phyloP scores from a whole-genome alignment of 2,888 invertebrate genomes.

The Brachylomia viminalis region DNA sequence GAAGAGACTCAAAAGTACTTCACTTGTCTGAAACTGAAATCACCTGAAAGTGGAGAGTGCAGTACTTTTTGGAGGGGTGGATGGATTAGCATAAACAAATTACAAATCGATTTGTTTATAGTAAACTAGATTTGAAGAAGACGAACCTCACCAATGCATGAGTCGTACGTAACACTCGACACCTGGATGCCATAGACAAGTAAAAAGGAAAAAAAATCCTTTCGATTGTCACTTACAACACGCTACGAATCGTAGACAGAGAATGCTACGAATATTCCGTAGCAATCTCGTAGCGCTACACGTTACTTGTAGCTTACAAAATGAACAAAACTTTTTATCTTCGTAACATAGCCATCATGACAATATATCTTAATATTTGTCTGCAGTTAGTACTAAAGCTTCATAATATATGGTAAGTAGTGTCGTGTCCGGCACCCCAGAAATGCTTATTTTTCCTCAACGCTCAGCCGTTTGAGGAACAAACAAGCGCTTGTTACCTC shows the following conservation, averaged over 20 bases:
- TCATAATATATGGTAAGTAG: slow-evolving; percentile 44
- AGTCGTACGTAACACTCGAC: not conserved
- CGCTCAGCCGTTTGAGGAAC: slow-evolving; percentile 55
- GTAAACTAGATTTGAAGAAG: not conserved
- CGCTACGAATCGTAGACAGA: slow-evolving; percentile 1
- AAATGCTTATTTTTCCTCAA: slow-evolving; percentile 47
- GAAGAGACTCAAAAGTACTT: not conserved
- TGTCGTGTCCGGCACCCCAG: slow-evolving; percentile 55
- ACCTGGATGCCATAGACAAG: not conserved
- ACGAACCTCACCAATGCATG: too few relatives aligned
- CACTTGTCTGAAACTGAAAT: not conserved
- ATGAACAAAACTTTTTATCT: not conserved
- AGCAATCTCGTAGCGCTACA: slow-evolving; percentile 24
- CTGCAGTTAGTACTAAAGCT: slow-evolving; percentile 51
- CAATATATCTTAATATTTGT: slow-evolving; percentile 1
- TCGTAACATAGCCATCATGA: not conserved
- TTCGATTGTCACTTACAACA: not conserved
- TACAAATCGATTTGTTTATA: not conserved
- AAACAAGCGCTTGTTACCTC: slow-evolving; percentile 63
- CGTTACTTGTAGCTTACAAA: not conserved
- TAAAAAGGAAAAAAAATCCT: fast-evolving
- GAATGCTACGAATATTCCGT: slow-evolving; percentile 1
- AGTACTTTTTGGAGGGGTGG: too few relatives aligned
- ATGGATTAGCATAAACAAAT: too few relatives aligned
- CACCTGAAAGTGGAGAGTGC: too few relatives aligned